Base-by-base conservation (phyloP, 2,888 invertebrate species). In the Eledona agricola region DNA sequence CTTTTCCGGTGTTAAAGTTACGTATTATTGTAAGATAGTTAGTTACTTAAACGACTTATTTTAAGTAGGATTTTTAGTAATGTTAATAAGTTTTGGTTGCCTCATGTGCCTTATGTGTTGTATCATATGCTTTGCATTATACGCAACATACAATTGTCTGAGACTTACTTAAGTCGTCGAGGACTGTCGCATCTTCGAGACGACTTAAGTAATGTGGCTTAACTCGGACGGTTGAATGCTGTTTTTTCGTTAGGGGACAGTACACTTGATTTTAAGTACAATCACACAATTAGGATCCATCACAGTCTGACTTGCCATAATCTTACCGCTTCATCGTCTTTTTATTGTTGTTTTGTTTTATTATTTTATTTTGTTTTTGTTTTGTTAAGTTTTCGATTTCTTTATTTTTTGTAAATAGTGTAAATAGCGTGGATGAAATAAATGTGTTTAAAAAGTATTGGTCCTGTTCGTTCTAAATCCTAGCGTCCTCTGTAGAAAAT, bases 241-340 rank as follows among this genome's bases (percentile, higher is more conserved):
- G 9, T 7, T 42, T 22, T 42, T 46, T 31, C 23, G 28, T 42
- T 53, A 47, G 55, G 46, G 46, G 47, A 55, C 45, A 51, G 42
- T 55, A 55, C 51, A 55, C 55, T 55, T 55, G 55, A 51, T 45
- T 47, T 45, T 38, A 20, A 55, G 55, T 55, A 55, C 55, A 55
- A 55, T 29, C 43, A 42, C 25, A 31, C 7, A 40, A 46, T 38
- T 29, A 22, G 35, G 16, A 20, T 38, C n/a, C 37, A 13, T 19
- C 13, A 25, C 19, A 23, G 22, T 32, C 12, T 26, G 34, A 34
- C 37, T 47, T 37, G 35, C 13, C 15, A 13, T 38, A 5, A 11
- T 17, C 20, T 28, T 7, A 37, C n/a, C n/a, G n/a, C n/a, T n/a
- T n/a, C n/a, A n/a, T n/a, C n/a, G n/a, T n/a, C n/a, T n/a, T n/a